Conservation (phyloP, 2,113 vertebrate genomes). For the Sigmodon hispidus region DNA sequence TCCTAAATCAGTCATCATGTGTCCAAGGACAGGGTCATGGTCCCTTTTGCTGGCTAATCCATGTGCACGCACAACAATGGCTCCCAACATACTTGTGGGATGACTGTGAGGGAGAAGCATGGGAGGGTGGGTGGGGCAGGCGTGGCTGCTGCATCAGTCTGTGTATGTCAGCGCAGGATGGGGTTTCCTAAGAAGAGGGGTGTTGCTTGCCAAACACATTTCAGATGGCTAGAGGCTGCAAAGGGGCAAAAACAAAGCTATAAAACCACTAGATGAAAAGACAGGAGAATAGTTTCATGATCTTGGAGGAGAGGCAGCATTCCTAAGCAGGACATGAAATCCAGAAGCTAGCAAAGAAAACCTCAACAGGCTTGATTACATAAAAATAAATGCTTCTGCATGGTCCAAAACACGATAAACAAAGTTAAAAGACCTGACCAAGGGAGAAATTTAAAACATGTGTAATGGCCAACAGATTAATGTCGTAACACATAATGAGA, state of each 20-base stretch:
- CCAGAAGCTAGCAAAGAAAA: slow-evolving; percentile 66
- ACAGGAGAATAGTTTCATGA: slow-evolving; percentile 60
- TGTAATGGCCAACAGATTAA: slow-evolving; percentile 18
- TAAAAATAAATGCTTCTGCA: slow-evolving; percentile 53
- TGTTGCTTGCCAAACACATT: slow-evolving; percentile 38
- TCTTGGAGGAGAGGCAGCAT: slow-evolving; percentile 52
- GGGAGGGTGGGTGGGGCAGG: background rate
- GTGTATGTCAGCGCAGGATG: background rate
- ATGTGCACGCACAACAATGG: background rate
- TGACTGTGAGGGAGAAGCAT: background rate
- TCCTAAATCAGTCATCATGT: accelerated
- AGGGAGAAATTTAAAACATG: slow-evolving; percentile 46
- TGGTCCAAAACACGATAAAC: slow-evolving; percentile 17
- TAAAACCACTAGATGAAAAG: slow-evolving; percentile 72
- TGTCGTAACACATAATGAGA: background rate
- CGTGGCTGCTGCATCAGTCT: background rate
- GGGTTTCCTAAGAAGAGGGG: slow-evolving; percentile 54
- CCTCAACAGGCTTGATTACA: slow-evolving; percentile 40
- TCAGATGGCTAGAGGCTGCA: slow-evolving; percentile 59
- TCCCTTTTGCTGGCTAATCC: background rate
- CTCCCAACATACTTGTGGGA: background rate
- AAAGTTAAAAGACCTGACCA: slow-evolving; percentile 41
- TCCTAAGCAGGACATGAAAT: slow-evolving; percentile 55
- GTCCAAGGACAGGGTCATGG: background rate
- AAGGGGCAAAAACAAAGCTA: slow-evolving; percentile 63